These are phyloP conservation scores for Cynodonichthys magdalenae DNA, from an alignment of 2,797 vertebrate species.

Conservation along the genomic window DNA sequence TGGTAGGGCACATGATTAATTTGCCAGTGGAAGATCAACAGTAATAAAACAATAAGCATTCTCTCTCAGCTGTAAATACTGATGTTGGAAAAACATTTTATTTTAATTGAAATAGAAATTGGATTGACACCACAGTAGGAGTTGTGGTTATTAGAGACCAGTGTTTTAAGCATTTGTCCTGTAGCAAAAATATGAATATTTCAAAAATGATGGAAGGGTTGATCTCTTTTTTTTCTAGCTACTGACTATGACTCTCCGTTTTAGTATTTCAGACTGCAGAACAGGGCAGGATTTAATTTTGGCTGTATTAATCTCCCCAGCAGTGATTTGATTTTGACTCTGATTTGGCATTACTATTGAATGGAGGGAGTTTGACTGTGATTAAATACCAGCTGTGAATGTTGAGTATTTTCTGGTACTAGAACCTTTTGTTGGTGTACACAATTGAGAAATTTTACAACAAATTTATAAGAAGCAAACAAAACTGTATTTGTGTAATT, in stretches of 20 bases:
- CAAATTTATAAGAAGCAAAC: too few relatives aligned
- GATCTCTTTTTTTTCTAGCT: too few relatives aligned
- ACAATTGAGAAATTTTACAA: neutral
- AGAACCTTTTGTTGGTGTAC: neutral
- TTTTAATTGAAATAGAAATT: too few relatives aligned
- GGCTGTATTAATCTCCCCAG: neutral
- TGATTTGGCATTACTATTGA: neutral
- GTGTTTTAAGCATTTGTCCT: too few relatives aligned
- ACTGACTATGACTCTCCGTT: neutral
- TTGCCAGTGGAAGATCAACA: neutral
- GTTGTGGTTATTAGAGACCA: too few relatives aligned
- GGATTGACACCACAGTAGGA: too few relatives aligned
- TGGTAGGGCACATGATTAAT: constrained; percentile 9
- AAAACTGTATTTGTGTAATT: too few relatives aligned
- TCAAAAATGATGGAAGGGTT: too few relatives aligned
- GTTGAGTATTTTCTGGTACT: neutral
- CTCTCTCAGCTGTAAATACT: too few relatives aligned
- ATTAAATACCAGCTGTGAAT: neutral
- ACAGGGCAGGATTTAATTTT: neutral
- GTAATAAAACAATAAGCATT: too few relatives aligned
- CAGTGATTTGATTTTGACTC: neutral
- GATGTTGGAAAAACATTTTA: neutral
- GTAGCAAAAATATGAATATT: too few relatives aligned
- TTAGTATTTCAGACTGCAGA: neutral
- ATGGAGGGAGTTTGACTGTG: neutral